A percentile compares a stretch with the other conserved stretches of the same genome.
Conservation (phyloP, 2,888 invertebrate genomes). For the Drosophila gaucha region DNA sequence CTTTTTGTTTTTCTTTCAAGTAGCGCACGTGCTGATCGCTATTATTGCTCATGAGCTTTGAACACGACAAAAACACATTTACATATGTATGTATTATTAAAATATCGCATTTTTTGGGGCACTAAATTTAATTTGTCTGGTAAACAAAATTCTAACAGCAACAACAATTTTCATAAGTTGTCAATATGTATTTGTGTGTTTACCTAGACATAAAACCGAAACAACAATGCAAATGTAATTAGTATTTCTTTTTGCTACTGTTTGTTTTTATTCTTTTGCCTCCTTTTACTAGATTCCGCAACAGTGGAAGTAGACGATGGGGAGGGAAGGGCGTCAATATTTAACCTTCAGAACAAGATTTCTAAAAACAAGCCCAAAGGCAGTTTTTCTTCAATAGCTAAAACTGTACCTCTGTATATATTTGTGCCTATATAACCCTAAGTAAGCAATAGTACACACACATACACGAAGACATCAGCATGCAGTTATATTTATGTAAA, state of each 20-base stretch:
- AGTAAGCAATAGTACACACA: slow-evolving; percentile 15
- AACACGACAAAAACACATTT: slow-evolving; percentile 28
- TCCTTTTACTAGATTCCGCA: slow-evolving; percentile 4
- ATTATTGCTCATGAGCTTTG: slow-evolving; percentile 5
- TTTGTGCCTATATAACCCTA: slow-evolving; percentile 18
- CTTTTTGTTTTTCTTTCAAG: slow-evolving; percentile 7
- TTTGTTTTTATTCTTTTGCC: background rate
- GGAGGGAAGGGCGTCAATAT: background rate
- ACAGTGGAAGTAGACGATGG: background rate
- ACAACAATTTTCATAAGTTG: slow-evolving; percentile 6
- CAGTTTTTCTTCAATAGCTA: slow-evolving; percentile 14
- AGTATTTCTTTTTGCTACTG: slow-evolving; percentile 1
- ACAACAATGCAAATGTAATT: slow-evolving; percentile 43
- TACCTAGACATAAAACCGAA: slow-evolving; percentile 12
- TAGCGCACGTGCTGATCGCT: slow-evolving; percentile 34
- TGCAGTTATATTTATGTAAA: slow-evolving; percentile 7
- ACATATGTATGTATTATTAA: background rate
- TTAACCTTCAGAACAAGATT: slow-evolving; percentile 33
- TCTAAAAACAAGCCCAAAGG: slow-evolving; percentile 25
- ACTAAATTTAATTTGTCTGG: slow-evolving; percentile 29
- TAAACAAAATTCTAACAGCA: slow-evolving; percentile 23
- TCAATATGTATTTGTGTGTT: slow-evolving; percentile 22
- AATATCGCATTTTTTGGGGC: slow-evolving; percentile 2
- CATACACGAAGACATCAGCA: slow-evolving; percentile 6
- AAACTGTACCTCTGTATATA: slow-evolving; percentile 44